Percentiles rank a stretch among this genome's conserved stretches.
phyloP scores from a whole-genome alignment of 2,797 vertebrate species.

The Pitangus sulphuratus region DNA sequence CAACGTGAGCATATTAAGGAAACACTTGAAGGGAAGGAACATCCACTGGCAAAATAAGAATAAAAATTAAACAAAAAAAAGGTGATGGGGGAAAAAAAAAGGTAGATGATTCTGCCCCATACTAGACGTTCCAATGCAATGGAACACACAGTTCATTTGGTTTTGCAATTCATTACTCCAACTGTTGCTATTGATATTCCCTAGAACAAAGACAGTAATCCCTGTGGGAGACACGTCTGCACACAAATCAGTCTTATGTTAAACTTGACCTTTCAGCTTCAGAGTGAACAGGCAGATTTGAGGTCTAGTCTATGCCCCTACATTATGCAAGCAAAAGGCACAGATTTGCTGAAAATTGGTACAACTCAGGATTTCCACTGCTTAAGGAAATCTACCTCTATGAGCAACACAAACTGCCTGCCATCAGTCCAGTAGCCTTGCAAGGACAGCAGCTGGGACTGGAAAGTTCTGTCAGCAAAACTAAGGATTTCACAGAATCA shows the following conservation, averaged over 20 bases:
- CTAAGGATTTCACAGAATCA: background rate
- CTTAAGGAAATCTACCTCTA: background rate
- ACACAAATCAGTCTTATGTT: background rate
- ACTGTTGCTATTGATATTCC: background rate
- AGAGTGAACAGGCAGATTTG: background rate
- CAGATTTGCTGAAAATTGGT: background rate
- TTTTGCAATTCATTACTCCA: background rate
- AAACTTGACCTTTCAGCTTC: background rate
- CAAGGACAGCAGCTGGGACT: background rate
- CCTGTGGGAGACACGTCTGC: background rate
- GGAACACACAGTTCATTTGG: background rate
- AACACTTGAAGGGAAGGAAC: background rate
- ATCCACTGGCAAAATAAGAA: rapidly evolving
- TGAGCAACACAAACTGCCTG: background rate
- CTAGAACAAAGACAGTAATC: background rate
- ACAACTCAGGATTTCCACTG: background rate
- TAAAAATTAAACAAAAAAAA: too few species aligned
- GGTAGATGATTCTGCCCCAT: background rate
- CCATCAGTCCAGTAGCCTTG: background rate
- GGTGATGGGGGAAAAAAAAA: rapidly evolving
- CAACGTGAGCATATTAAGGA: background rate
- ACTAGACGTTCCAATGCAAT: rapidly evolving
- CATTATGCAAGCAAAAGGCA: background rate
- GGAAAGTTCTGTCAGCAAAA: background rate
- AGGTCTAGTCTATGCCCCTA: background rate